Evolutionary conservation across 2,797 vertebrate species (phyloP).

Genomic region (Hyperoplus immaculatus): DNA sequence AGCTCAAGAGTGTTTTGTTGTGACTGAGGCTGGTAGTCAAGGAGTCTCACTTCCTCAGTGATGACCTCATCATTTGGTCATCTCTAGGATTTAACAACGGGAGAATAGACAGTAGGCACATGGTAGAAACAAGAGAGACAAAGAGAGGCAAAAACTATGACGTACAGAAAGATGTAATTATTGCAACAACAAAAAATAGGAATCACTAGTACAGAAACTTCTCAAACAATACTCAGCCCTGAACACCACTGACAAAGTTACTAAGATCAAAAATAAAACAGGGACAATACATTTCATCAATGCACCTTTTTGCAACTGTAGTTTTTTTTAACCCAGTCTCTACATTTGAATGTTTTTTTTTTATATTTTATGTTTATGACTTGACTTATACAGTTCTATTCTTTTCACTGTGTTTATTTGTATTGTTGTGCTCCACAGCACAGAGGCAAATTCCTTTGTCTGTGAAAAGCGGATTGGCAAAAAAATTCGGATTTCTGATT

Average conservation of each 20-base stretch:
- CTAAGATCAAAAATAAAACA: background rate
- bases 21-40: slow-evolving; percentile 36
- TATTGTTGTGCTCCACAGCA: no score
- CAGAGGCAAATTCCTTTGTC: no score
- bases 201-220: background rate
- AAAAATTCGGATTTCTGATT: no score
- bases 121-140: background rate
- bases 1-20: slow-evolving; percentile 54
- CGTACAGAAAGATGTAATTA: no score
- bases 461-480: no score
- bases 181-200: background rate
- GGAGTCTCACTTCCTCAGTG: slow-evolving; percentile 50
- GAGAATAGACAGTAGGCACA: background rate
- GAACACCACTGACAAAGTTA: background rate
- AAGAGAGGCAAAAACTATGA: background rate
- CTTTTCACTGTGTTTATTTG: no score
- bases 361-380: no score
- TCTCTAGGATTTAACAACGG: background rate
- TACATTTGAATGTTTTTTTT: no score
- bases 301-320: no score
- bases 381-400: no score
- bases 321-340: no score
- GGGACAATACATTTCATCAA: background rate
- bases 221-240: background rate
- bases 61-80: slow-evolving; percentile 59